Conservation (phyloP, 2,797 vertebrate genomes). For the Rhodeus uyekii region DNA sequence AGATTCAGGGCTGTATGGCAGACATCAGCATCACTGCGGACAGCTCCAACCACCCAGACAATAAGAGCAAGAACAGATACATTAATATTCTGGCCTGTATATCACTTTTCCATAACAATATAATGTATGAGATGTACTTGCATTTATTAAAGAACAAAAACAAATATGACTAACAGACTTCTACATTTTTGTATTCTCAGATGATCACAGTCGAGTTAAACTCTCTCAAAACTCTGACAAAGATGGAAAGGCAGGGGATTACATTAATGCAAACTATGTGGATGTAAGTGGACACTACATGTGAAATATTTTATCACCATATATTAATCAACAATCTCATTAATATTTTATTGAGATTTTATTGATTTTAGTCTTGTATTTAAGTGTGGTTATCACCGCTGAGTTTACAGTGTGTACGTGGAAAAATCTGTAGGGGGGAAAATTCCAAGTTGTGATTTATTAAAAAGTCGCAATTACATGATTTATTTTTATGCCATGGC, state of each 20-base stretch:
- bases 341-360: neutral
- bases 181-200: slow-evolving; percentile 67
- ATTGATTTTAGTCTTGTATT: neutral
- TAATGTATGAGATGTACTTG: neutral
- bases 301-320: neutral
- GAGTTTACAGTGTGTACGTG: neutral
- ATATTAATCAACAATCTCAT: neutral
- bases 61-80: slow-evolving; percentile 97
- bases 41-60: slow-evolving; percentile 91
- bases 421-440: too few relatives aligned
- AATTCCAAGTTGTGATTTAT: neutral
- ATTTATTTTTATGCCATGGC: too few relatives aligned
- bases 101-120: neutral
- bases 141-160: neutral
- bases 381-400: neutral
- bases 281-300: slow-evolving; percentile 80
- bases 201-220: slow-evolving; percentile 96
- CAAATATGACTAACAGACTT: neutral
- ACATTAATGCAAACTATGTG: slow-evolving; percentile 96
- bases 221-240: slow-evolving; percentile 85
- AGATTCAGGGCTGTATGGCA: slow-evolving; percentile 91
- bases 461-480: too few relatives aligned
- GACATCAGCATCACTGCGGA: slow-evolving; percentile 91
- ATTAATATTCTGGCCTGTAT: slow-evolving; percentile 96
- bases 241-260: slow-evolving; percentile 89